These are phyloP conservation scores for Hemicordylus capensis DNA, from an alignment of 2,113 vertebrate genomes.

Conservation along the genomic window DNA sequence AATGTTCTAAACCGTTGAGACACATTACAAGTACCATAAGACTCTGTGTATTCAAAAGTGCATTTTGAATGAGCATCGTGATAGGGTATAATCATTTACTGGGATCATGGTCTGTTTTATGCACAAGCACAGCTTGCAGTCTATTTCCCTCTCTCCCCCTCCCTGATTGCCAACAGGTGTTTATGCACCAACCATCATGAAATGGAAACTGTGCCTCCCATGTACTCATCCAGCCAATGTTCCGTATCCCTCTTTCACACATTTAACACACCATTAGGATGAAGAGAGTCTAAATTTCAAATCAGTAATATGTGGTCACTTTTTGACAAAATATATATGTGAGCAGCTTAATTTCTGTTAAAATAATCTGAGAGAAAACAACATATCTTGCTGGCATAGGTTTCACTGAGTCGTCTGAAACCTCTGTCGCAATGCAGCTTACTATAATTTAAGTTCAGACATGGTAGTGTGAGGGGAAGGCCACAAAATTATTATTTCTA, in stretches of 20 bases:
- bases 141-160: too few species aligned
- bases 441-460: conserved; percentile 49
- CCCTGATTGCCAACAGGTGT: too few species aligned
- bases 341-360: not conserved
- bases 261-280: not conserved
- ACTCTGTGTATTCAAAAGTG: too few species aligned
- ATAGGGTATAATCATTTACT: too few species aligned
- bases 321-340: not conserved
- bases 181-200: not conserved
- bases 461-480: not conserved
- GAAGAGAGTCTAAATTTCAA: not conserved
- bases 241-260: not conserved
- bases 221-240: not conserved
- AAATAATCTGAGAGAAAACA: not conserved
- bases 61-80: too few species aligned
- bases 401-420: conserved; percentile 6
- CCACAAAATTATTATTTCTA: conserved; percentile 12
- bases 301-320: not conserved
- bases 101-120: not conserved
- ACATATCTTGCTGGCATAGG: conserved; percentile 12
- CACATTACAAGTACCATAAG: not conserved
- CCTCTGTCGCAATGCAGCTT: conserved; percentile 38
- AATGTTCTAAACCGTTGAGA: too few species aligned
- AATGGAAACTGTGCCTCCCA: not conserved
- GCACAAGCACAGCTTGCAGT: not conserved